Percentiles rank a stretch among this genome's conserved stretches.
phyloP scores from a whole-genome alignment of 2,113 vertebrate species.

The Dasyprocta punctata region DNA sequence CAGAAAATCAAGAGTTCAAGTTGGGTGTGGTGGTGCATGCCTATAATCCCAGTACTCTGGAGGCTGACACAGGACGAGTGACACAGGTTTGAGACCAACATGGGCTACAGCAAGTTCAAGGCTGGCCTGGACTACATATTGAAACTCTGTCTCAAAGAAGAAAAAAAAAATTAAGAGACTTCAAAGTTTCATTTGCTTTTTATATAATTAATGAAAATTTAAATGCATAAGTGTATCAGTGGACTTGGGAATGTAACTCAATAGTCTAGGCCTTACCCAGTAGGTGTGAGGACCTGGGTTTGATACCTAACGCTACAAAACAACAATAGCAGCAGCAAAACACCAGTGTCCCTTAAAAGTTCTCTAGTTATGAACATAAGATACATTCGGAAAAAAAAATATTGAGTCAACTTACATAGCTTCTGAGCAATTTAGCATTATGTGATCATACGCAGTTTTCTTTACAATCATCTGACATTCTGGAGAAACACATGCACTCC shows the following conservation, averaged over 20 bases:
- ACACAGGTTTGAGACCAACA: neutral
- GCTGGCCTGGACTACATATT: neutral
- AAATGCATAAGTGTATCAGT: neutral
- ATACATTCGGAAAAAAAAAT: conserved; percentile 2
- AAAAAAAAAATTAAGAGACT: neutral
- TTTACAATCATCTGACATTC: conserved; percentile 68
- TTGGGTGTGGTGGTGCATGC: neutral
- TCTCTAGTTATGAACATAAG: conserved; percentile 35
- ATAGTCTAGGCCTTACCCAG: neutral
- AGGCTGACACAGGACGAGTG: neutral
- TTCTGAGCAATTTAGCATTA: conserved; percentile 55
- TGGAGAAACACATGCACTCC: too few species aligned
- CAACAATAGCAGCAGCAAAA: neutral
- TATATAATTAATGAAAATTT: conserved; percentile 67
- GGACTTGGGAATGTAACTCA: neutral
- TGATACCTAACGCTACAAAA: neutral
- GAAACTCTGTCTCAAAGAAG: neutral
- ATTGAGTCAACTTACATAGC: conserved; percentile 66
- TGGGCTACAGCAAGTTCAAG: neutral
- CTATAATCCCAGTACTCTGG: neutral
- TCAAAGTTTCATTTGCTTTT: conserved; percentile 71
- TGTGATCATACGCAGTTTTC: conserved; percentile 68
- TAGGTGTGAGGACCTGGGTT: neutral
- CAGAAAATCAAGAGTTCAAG: conserved; percentile 70
- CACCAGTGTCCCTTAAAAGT: conserved; percentile 39